Conservation (phyloP, 2,888 invertebrate species). For the Eueremaeus valkanovi region DNA sequence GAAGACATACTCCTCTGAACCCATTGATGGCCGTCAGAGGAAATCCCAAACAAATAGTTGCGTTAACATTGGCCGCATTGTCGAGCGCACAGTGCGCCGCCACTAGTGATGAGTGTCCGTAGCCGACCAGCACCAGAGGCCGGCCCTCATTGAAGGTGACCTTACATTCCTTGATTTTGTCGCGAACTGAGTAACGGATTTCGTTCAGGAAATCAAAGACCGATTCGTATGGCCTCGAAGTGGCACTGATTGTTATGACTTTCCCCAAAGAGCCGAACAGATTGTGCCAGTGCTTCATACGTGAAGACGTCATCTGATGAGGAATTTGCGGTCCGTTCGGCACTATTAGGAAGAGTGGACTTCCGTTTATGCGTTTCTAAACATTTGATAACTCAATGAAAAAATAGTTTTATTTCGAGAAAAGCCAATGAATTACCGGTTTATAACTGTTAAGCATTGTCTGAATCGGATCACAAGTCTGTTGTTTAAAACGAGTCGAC, state of each 20-base stretch:
- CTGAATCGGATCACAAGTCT: conserved; percentile 61
- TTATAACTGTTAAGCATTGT: conserved; percentile 60
- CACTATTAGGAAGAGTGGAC: conserved; percentile 61
- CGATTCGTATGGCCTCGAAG: conserved; percentile 48
- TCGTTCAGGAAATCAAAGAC: conserved; percentile 50
- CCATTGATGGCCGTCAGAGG: conserved; percentile 70
- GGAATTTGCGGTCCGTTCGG: conserved; percentile 51
- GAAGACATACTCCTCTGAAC: conserved; percentile 60
- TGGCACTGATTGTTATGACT: conserved; percentile 61
- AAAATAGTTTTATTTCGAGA: conserved; percentile 29
- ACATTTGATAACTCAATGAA: conserved; percentile 29
- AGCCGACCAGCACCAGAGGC: conserved; percentile 71
- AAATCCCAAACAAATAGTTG: conserved; percentile 73
- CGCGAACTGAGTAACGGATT: conserved; percentile 59
- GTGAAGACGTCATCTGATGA: conserved; percentile 51
- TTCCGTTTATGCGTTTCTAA: conserved; percentile 64
- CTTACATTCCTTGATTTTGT: conserved; percentile 64
- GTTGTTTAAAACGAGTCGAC: conserved; percentile 19
- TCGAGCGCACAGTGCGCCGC: conserved; percentile 56
- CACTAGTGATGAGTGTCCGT: conserved; percentile 69
- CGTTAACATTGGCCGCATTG: conserved; percentile 57
- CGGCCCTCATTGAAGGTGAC: conserved; percentile 61
- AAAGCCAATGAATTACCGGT: conserved; percentile 56
- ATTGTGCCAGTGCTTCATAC: conserved; percentile 67
- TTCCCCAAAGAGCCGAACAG: conserved; percentile 65